Percentiles rank a stretch among this genome's conserved stretches.
phyloP scores from a whole-genome alignment of 2,113 vertebrate species.

The Mustela nigripes region DNA sequence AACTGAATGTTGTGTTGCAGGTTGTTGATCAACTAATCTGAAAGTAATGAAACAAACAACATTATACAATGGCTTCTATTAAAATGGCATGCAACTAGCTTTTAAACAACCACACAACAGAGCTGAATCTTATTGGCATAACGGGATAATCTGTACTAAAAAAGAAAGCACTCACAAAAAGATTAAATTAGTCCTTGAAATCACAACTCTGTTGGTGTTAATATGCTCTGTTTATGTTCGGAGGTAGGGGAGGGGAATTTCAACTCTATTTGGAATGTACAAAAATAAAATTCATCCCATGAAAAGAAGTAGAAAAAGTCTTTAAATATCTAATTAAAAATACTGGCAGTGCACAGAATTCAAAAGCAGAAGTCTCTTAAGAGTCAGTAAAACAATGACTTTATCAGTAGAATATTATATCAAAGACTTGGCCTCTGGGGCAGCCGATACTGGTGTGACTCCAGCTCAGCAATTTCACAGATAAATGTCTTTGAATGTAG shows the following conservation, averaged over 20 bases:
- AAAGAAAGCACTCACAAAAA: slow-evolving; percentile 3
- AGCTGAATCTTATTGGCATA: slow-evolving; percentile 16
- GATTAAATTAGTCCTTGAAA: not conserved
- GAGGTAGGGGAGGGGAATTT: not conserved
- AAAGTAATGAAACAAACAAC: slow-evolving; percentile 76
- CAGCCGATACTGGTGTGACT: not conserved
- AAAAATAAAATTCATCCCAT: not conserved
- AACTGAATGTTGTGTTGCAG: slow-evolving; percentile 66
- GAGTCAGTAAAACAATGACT: not conserved
- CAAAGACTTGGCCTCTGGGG: not conserved
- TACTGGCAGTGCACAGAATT: not conserved
- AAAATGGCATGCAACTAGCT: slow-evolving; percentile 53
- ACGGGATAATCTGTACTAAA: not conserved
- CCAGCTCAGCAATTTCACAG: not conserved
- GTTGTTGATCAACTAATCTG: slow-evolving; percentile 73
- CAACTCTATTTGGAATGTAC: not conserved
- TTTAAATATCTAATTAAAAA: not conserved
- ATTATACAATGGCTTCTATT: slow-evolving; percentile 39
- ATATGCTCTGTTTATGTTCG: not conserved
- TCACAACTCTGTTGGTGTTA: not conserved
- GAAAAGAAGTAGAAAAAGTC: not conserved
- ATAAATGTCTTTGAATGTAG: not conserved
- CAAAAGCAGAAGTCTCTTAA: not conserved
- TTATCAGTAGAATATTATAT: not conserved
- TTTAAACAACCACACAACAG: slow-evolving; percentile 38